Base-by-base conservation (phyloP, 1,140 invertebrate genomes). In the Adelges cooleyi region DNA sequence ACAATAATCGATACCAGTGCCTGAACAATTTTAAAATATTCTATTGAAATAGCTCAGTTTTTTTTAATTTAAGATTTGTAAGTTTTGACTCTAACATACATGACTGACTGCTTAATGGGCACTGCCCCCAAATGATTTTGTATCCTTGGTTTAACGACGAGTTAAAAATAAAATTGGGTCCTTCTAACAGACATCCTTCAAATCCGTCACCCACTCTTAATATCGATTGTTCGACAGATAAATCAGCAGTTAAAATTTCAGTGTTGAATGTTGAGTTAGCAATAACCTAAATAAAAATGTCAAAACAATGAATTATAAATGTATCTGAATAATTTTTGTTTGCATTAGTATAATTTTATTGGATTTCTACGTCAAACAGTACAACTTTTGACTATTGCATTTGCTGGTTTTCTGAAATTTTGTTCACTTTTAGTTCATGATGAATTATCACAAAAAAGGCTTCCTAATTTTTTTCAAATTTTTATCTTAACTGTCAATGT, bases 161-260 rank as follows among this genome's bases (percentile, higher is more conserved):
- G 71, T 87, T 84, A 72, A 92, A 89, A 67, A 87, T 80, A 18
- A 92, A 79, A 56, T 86, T 84, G 5, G 88, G 88, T 15, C 89
- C 89, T 79, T 91, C 86, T 65, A 87, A 79, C 27, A 92, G 81
- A 73, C 90, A 92, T 62, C 89, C 90, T 69, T 80, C 82, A 77
- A 89, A 91, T 66, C 83, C 80, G 72, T 86, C 85, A 25, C 89
- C 89, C 65, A 92, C 82, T 67, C 86, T 82, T 68, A 90, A 74
- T 48, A 82, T 77, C 56, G 83, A 77, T 52, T 44, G 27, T 17
- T 50, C 59, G 74, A 71, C 77, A 40, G 75, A 75, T 33, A 82
- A 81, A 44, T 84, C 80, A 67, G 84, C 80, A 38, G 80, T 80
- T 42, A 89, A 74, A 66, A 89, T 78, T 68, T 86, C 84, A n/a